Evolutionary conservation across 1,140 invertebrate species (phyloP), one percentile per base, ranked within the genome.

Genomic region (Aradophagus sp.): DNA sequence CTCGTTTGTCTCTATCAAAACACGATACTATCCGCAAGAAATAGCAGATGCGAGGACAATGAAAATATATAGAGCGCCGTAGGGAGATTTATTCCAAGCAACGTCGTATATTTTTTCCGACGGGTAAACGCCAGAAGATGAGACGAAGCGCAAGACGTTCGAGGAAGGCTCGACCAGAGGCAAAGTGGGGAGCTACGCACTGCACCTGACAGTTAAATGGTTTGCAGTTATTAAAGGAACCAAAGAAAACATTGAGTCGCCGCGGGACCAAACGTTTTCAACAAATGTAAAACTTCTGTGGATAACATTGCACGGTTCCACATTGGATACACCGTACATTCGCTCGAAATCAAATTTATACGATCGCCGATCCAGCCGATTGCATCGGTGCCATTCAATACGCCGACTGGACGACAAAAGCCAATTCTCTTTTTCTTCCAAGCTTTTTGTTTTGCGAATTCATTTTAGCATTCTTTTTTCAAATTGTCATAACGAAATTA

Each of bases 1-100:
- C 52, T 73, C 70, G 63, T 73, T 73, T 65, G 59, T 68, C 63
- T 75, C 55, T 59, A 71, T 71, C 73, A 68, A 75, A 75, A 71
- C 68, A 65, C 68, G 63, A 68, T 67, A 72, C 58, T 53, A 59
- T 65, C 48, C 58, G 34, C 35, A 58, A 63, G 63, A 65, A 68
- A 68, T 68, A 58, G 55, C 63, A 65, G 63, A 75, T 56, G 68
- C 73, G 68, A 72, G 50, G 63, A 75, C 69, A 72, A 61, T 68
- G 68, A 72, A 75, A 68, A 65, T 65, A 50, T 67, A 71, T 75
- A 67, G 63, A 65, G 41, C 59, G 31, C 35, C 61, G 55, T 47
- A 62, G 52, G 42, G 55, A 68, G 69, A 63, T 66, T 65, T 71
- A 68, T 58, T 68, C 63, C 58, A n/a, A n/a, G n/a, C n/a, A 34